Conservation (phyloP, 2,888 invertebrate genomes). For the Bugula neritina region DNA sequence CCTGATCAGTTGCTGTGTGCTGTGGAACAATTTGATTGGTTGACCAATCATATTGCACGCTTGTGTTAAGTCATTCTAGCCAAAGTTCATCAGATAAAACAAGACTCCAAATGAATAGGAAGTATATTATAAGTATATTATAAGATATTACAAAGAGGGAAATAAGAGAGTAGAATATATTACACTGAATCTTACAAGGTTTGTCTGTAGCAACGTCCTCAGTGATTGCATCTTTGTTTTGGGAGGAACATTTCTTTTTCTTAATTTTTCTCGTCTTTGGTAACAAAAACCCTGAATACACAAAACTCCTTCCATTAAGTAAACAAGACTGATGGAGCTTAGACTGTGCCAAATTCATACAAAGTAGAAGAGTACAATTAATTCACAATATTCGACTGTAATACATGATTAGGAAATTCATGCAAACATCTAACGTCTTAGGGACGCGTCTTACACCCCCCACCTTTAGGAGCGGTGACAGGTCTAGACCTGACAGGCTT, state of each 20-base stretch:
- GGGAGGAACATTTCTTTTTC: background rate
- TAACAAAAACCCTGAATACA: constrained; percentile 11
- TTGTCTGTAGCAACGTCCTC: background rate
- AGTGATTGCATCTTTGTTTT: background rate
- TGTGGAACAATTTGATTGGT: too few species aligned
- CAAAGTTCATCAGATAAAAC: too few species aligned
- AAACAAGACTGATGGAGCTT: too few species aligned
- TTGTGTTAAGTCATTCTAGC: too few species aligned
- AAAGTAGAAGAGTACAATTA: background rate
- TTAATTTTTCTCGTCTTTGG: constrained; percentile 11
- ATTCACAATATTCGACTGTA: background rate
- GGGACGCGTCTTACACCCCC: too few species aligned
- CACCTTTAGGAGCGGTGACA: background rate
- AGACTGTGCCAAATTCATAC: background rate
- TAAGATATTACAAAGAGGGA: background rate
- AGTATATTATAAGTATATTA: background rate
- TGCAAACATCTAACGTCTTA: background rate
- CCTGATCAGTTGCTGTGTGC: too few species aligned
- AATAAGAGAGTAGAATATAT: background rate
- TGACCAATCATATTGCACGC: too few species aligned
- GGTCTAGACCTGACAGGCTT: background rate
- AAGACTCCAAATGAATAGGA: background rate
- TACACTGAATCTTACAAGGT: background rate
- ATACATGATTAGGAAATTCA: background rate
- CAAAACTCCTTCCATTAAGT: too few species aligned